Conservation (phyloP, 2,797 vertebrate species). For the Poecilia wingei region DNA sequence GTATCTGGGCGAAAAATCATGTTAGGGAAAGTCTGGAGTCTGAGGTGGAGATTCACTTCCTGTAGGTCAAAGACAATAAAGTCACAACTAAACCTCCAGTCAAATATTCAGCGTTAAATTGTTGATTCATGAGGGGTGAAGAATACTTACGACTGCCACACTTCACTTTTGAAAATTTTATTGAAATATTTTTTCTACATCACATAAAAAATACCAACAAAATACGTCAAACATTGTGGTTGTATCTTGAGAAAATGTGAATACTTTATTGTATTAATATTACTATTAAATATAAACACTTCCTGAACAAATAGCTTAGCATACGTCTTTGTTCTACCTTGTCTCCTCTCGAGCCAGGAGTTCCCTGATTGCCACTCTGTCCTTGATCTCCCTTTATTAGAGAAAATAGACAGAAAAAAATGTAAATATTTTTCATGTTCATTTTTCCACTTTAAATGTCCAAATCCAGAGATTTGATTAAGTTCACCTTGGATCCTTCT, state of each 20-base stretch:
- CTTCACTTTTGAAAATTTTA: not conserved
- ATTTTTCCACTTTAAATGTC: not conserved
- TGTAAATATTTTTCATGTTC: not conserved
- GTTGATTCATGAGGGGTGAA: not conserved
- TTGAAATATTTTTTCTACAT: not conserved
- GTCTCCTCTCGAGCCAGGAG: slow-evolving; percentile 70
- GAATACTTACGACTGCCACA: not conserved
- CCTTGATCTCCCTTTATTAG: slow-evolving; percentile 73
- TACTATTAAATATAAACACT: not conserved
- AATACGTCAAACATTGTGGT: not conserved
- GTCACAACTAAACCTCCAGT: not conserved
- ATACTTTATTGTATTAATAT: not conserved
- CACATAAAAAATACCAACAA: too few species aligned
- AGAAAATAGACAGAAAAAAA: not conserved
- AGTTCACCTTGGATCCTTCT: slow-evolving; percentile 78
- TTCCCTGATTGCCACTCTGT: slow-evolving; percentile 68
- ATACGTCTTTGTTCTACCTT: slow-evolving; percentile 66
- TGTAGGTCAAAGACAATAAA: not conserved
- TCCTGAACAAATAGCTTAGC: not conserved
- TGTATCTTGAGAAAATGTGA: not conserved
- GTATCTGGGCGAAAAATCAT: not conserved
- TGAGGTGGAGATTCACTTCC: not conserved
- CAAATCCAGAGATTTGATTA: not conserved
- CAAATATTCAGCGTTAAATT: not conserved
- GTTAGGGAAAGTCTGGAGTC: not conserved